Evolutionary conservation across 2,797 vertebrate species (phyloP).

Genomic region (Sylvilagus floridanus): DNA sequence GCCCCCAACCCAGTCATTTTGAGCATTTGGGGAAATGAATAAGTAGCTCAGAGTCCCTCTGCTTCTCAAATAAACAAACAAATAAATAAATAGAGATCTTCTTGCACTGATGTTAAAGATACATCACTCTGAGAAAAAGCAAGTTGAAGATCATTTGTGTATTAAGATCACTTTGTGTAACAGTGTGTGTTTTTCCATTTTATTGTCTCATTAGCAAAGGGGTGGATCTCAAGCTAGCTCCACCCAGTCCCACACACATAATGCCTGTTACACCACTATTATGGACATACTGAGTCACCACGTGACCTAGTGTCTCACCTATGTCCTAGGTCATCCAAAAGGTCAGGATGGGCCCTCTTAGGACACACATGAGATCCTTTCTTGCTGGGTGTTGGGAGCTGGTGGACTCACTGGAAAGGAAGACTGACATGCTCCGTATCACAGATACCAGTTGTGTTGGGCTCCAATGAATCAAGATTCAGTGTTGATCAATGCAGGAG

Average conservation of each 20-base stretch:
- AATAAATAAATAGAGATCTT: neutral
- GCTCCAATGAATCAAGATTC: neutral
- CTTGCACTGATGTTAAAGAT: neutral
- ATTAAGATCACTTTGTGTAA: neutral
- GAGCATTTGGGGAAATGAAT: too few species aligned
- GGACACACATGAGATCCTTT: neutral
- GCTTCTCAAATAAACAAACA: too few species aligned
- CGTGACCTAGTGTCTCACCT: neutral
- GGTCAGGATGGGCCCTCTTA: neutral
- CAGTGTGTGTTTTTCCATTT: constrained; percentile 26
- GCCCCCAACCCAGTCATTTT: too few species aligned
- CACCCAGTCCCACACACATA: neutral
- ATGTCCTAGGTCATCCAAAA: neutral
- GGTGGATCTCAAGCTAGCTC: neutral
- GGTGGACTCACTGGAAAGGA: neutral
- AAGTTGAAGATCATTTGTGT: neutral
- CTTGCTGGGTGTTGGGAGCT: neutral
- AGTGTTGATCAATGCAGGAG: neutral
- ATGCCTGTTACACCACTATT: neutral
- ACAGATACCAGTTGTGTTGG: neutral
- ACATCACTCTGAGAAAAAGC: neutral
- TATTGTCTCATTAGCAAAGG: neutral
- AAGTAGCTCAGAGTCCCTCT: too few species aligned
- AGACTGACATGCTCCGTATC: neutral
- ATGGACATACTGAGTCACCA: neutral